Conservation (phyloP, 2,797 vertebrate genomes). For the Mormyrops attenuatus region DNA sequence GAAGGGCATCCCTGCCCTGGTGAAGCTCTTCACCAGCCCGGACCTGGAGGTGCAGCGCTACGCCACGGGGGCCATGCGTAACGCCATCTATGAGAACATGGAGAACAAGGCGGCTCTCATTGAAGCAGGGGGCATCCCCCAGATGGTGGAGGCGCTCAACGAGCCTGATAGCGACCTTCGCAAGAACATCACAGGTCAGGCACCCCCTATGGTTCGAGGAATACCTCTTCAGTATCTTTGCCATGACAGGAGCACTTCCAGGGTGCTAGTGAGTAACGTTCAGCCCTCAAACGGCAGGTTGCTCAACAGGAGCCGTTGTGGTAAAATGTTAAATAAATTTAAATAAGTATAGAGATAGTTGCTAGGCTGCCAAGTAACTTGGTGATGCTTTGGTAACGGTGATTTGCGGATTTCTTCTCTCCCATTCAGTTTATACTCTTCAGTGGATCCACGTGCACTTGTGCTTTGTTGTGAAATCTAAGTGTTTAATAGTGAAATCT, state of each 20-base stretch:
- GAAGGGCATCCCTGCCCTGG: slow-evolving; percentile 71
- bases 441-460: background rate
- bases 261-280: background rate
- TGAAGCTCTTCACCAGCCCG: slow-evolving; percentile 77
- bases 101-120: slow-evolving; percentile 83
- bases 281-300: background rate
- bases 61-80: slow-evolving; percentile 83
- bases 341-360: background rate
- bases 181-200: slow-evolving; percentile 88
- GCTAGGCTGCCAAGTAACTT: background rate
- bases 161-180: slow-evolving; percentile 75
- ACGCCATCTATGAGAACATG: slow-evolving; percentile 84
- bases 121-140: slow-evolving; percentile 71
- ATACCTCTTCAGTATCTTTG: background rate
- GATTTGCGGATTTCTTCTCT: background rate
- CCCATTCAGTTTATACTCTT: background rate
- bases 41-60: slow-evolving; percentile 82
- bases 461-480: background rate
- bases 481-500: background rate
- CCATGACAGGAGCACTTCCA: background rate
- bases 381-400: background rate
- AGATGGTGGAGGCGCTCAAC: slow-evolving; percentile 69
- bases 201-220: background rate
- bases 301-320: background rate
- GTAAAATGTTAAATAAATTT: background rate